These are phyloP conservation scores for Geococcyx californianus DNA, from an alignment of 2,113 vertebrate genomes.

Conservation along the genomic window DNA sequence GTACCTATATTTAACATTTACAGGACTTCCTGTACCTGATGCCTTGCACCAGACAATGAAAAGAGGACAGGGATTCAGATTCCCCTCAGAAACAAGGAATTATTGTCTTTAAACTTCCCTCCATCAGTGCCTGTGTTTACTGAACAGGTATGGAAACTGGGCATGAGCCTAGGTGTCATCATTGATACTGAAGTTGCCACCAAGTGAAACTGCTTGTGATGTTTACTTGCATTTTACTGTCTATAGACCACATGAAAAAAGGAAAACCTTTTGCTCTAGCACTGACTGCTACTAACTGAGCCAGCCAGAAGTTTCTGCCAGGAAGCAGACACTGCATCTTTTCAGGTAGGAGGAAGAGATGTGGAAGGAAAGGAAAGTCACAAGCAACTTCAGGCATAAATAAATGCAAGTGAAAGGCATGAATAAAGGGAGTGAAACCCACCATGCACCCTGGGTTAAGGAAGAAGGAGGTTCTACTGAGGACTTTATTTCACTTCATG, in stretches of 20 bases:
- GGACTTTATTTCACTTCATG: background rate
- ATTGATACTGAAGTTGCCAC: background rate
- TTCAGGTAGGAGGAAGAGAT: background rate
- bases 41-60: background rate
- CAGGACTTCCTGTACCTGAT: background rate
- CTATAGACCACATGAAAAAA: background rate
- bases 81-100: rapidly evolving
- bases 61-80: background rate
- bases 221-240: background rate
- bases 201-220: background rate
- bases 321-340: background rate
- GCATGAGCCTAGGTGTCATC: background rate
- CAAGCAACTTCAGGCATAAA: rapidly evolving
- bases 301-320: background rate
- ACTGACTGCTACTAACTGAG: background rate
- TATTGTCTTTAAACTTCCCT: background rate
- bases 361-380: background rate
- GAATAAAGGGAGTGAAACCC: background rate
- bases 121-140: background rate
- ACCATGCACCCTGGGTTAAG: rapidly evolving
- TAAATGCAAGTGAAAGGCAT: background rate
- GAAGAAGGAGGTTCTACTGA: background rate
- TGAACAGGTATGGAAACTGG: background rate
- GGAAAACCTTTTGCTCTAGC: background rate
- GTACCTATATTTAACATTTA: background rate